Evolutionary conservation across 2,797 vertebrate genomes (phyloP).

Genomic region (Furcifer pardalis): DNA sequence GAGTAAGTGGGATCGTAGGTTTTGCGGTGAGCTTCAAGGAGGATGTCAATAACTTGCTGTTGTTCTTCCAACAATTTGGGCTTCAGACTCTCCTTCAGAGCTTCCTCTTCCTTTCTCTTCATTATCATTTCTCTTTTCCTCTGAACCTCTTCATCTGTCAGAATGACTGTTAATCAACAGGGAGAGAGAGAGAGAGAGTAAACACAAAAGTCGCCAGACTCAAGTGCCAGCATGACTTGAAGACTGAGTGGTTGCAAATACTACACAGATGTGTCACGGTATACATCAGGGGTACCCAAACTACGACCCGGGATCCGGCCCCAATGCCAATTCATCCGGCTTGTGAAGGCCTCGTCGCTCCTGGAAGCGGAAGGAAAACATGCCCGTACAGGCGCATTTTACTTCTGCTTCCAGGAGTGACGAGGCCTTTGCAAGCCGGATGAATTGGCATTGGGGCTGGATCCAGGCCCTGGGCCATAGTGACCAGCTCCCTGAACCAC

Average conservation of each 20-base stretch:
- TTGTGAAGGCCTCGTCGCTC: too few species aligned
- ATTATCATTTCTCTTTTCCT: conserved; percentile 94
- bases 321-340: too few species aligned
- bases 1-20: conserved; percentile 94
- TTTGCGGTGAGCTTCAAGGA: conserved; percentile 94
- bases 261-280: too few species aligned
- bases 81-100: conserved; percentile 85
- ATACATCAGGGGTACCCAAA: too few species aligned
- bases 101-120: conserved; percentile 93
- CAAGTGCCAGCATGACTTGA: not conserved
- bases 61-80: conserved; percentile 91
- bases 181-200: rapidly evolving
- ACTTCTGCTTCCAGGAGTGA: too few species aligned
- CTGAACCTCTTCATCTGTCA: conserved; percentile 97
- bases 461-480: too few species aligned
- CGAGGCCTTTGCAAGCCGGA: too few species aligned
- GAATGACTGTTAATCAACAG: conserved; percentile 84
- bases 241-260: not conserved
- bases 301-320: too few species aligned
- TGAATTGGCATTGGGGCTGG: too few species aligned
- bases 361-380: too few species aligned
- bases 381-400: too few species aligned
- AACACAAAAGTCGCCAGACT: not conserved
- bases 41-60: conserved; percentile 82
- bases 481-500: too few species aligned